Conservation (phyloP, 1,140 invertebrate genomes). For the Drosophila arizonae region DNA sequence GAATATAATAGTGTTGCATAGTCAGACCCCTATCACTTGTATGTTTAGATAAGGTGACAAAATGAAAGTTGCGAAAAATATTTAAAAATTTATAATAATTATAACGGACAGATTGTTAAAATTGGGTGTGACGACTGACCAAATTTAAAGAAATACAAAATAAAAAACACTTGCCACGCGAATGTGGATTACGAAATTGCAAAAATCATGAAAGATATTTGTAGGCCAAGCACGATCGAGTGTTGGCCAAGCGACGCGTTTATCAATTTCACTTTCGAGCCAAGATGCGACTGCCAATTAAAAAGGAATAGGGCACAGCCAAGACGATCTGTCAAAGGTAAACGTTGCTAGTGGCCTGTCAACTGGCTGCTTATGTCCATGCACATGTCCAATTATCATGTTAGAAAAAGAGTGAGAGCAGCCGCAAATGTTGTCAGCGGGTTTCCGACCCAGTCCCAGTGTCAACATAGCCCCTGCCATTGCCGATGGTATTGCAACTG, state of each 20-base stretch:
- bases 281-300: slow-evolving; percentile 55
- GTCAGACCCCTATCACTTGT: slow-evolving; percentile 40
- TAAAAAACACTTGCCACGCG: slow-evolving; percentile 29
- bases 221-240: slow-evolving; percentile 30
- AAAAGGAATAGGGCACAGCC: slow-evolving; percentile 68
- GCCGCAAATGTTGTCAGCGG: slow-evolving; percentile 43
- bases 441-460: slow-evolving; percentile 51
- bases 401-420: slow-evolving; percentile 71
- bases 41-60: slow-evolving; percentile 38
- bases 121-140: slow-evolving; percentile 27
- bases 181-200: slow-evolving; percentile 39
- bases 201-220: slow-evolving; percentile 20
- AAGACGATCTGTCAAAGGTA: slow-evolving; percentile 47
- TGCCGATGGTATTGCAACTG: neutral
- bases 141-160: slow-evolving; percentile 8
- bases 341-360: slow-evolving; percentile 9
- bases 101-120: slow-evolving; percentile 15
- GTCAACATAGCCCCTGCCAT: slow-evolving; percentile 18
- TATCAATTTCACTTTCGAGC: slow-evolving; percentile 70
- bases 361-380: slow-evolving; percentile 50
- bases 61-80: slow-evolving; percentile 67
- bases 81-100: slow-evolving; percentile 36
- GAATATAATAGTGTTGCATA: slow-evolving; percentile 11
- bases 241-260: slow-evolving; percentile 11
- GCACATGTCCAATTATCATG: slow-evolving; percentile 76